These are phyloP conservation scores for Drosophila picticornis DNA, from an alignment of 2,888 invertebrate species.

Conservation along the genomic window DNA sequence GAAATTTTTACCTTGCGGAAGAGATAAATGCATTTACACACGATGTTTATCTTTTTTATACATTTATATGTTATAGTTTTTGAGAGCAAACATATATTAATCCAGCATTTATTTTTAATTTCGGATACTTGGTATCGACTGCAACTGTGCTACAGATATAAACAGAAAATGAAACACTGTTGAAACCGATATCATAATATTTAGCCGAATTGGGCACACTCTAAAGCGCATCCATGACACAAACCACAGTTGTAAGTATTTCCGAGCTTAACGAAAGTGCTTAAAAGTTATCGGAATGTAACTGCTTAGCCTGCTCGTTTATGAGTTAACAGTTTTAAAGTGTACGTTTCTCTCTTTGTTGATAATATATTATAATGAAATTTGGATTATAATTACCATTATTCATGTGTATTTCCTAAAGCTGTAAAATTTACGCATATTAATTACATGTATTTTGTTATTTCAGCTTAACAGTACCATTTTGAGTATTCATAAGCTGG, in stretches of 20 bases:
- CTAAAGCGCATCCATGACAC: conserved; percentile 8
- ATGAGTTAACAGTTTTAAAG: conserved; percentile 7
- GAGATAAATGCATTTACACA: neutral
- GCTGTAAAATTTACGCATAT: too few relatives aligned
- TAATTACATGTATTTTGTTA: neutral
- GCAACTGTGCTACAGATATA: too few relatives aligned
- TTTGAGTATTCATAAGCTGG: conserved; percentile 3
- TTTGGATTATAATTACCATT: neutral
- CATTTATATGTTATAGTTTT: neutral
- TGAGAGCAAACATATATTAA: neutral
- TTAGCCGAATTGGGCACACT: neutral
- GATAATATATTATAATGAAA: neutral
- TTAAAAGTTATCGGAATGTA: neutral
- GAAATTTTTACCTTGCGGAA: neutral
- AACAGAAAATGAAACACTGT: too few relatives aligned
- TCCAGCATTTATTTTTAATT: neutral
- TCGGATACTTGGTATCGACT: neutral
- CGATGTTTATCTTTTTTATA: neutral
- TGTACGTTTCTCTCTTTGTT: neutral
- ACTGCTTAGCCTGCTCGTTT: neutral
- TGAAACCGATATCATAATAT: neutral
- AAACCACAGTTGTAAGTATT: neutral
- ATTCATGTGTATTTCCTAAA: neutral
- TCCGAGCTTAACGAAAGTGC: neutral
- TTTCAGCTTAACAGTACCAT: conserved; percentile 1